Evolutionary conservation across 1,140 invertebrate genomes (phyloP), one percentile per base, ranked within the genome.

Genomic region (Drosophila mojavensis): DNA sequence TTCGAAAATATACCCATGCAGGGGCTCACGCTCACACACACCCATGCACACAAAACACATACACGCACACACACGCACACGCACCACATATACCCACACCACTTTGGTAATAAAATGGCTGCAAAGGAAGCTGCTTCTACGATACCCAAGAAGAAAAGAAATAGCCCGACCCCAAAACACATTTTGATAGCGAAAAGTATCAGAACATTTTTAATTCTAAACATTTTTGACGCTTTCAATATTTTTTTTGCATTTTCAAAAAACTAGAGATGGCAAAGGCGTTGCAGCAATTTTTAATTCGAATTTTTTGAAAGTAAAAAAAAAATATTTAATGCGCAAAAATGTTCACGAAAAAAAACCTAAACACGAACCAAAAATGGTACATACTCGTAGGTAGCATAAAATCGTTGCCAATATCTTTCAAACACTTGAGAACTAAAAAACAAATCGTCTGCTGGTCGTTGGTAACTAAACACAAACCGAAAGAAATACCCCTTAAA

Each of bases 71-170:
- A 62, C 56, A 50, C 66, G 59, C 65, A 61, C 43, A 55, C 60
- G 48, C 48, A 62, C 50, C 33, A 65, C 55, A 59, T 50, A 78
- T 59, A 71, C 83, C 71, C 83, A 83, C 77, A 74, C 83, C 71
- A 88, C 64, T 89, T 89, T 89, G 69, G 81, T 77, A 75, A 89
- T 81, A 89, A 89, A 89, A 89, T 89, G 84, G 84, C 84, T 89
- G 84, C 81, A 89, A 88, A 89, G 74, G 84, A 89, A 88, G 84
- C 84, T 88, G 84, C 84, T 89, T 89, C 84, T 89, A 90, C 84
- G 84, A 89, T 89, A 78, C 84, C 84, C 78, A 90, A 89, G 85
- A 89, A 89, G 84, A 89, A 89, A 84, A 90, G 84, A 90, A 84
- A 89, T 84, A 89, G 85, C 67, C 84, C 76, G 69, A 73, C 65